A percentile compares a stretch with the other conserved stretches of the same genome.
Evolutionary conservation across 2,797 vertebrate species (phyloP).

Genomic region (Acrossocheilus fasciatus): DNA sequence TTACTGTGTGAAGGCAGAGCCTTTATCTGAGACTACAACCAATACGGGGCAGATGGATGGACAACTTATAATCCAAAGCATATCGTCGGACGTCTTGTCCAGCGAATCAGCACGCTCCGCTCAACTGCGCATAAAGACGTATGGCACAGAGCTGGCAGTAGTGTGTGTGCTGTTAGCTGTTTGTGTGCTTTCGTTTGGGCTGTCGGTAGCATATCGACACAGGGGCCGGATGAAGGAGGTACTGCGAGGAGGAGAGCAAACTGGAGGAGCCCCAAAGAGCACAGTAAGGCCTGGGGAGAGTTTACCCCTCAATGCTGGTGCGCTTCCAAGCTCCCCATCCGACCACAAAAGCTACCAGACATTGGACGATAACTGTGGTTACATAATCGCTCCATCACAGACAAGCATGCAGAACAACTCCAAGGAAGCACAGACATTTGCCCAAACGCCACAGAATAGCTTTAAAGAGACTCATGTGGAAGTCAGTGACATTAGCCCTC

Average conservation of each 20-base stretch:
- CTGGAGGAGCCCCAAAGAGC: slow-evolving; percentile 82
- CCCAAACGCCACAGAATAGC: slow-evolving; percentile 63
- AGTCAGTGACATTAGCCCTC: slow-evolving; percentile 85
- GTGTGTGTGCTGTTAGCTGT: slow-evolving; percentile 86
- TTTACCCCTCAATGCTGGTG: slow-evolving; percentile 87
- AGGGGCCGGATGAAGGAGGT: slow-evolving; percentile 88
- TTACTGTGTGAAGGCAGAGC: slow-evolving; percentile 86
- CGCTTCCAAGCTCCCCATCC: slow-evolving; percentile 71
- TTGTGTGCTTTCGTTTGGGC: slow-evolving; percentile 79
- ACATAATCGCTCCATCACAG: slow-evolving; percentile 58
- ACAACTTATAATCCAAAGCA: slow-evolving; percentile 67
- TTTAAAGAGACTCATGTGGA: slow-evolving; percentile 90
- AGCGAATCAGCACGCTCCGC: slow-evolving; percentile 67
- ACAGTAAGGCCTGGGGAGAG: slow-evolving; percentile 82
- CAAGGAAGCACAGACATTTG: slow-evolving; percentile 62
- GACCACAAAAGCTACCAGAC: slow-evolving; percentile 97
- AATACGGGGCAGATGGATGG: slow-evolving; percentile 65
- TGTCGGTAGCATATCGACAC: slow-evolving; percentile 89
- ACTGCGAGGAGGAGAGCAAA: slow-evolving; percentile 87
- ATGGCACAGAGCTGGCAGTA: slow-evolving; percentile 94
- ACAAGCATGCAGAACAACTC: slow-evolving; percentile 79
- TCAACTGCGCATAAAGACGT: slow-evolving; percentile 82
- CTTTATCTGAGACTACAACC: slow-evolving; percentile 62
- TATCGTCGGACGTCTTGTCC: slow-evolving; percentile 66
- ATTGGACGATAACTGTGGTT: slow-evolving; percentile 88